phyloP scores from a whole-genome alignment of 2,113 vertebrate genomes.

The Chroicocephalus ridibundus region DNA sequence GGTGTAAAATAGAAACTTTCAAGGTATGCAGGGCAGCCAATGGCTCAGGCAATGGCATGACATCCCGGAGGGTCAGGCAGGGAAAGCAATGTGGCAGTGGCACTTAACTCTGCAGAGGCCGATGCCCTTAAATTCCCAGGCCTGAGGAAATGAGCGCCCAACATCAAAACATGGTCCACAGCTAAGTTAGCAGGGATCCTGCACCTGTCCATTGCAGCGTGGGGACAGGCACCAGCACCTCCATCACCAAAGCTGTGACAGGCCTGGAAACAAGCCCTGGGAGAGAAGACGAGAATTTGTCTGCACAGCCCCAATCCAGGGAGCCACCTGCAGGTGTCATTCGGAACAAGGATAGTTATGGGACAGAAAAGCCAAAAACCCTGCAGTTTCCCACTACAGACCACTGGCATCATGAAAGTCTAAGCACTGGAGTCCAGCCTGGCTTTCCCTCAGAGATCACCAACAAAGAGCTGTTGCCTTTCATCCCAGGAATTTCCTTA shows the following conservation, averaged over 20 bases:
- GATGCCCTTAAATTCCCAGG: background rate
- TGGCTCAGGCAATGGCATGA: background rate
- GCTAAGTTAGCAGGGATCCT: background rate
- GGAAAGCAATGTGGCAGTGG: background rate
- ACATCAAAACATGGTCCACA: background rate
- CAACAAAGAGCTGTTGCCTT: background rate
- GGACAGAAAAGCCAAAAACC: background rate
- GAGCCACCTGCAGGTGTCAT: background rate
- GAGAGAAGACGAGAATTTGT: background rate
- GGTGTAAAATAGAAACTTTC: background rate
- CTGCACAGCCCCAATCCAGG: background rate
- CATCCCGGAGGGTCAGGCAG: background rate
- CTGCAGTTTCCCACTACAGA: background rate
- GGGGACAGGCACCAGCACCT: background rate
- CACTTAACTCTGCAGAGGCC: background rate
- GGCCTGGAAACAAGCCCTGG: background rate
- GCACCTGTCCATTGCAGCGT: rapidly evolving
- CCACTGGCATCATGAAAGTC: background rate
- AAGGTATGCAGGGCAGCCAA: background rate
- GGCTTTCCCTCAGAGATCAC: background rate
- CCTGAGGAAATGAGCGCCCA: background rate
- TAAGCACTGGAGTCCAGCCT: background rate
- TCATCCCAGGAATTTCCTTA: background rate
- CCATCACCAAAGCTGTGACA: background rate
- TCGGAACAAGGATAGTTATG: rapidly evolving